Base-by-base conservation (phyloP, 2,113 vertebrate genomes). In the Cromileptes altivelis region DNA sequence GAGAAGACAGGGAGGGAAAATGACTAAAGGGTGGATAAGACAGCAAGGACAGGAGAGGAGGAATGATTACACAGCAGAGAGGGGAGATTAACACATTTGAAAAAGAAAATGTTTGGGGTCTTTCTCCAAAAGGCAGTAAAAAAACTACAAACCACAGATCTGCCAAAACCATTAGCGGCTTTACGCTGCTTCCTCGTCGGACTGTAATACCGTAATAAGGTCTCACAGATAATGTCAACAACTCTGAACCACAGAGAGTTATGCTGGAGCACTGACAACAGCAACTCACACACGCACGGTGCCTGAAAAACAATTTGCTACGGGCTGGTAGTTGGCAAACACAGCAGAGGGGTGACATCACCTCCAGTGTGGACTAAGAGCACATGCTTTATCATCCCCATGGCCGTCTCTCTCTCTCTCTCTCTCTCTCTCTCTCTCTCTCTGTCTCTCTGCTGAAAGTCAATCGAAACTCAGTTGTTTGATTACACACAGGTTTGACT, bases 381-480 rank as follows among this genome's bases (percentile, higher is more conserved):
- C 75, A 82, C 75, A 70, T 69, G 82, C 87, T 69, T 82, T 70
- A 84, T 76, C 78, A 75, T 73, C 61, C 57, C n/a, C 27, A 13
- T 17, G 30, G 50, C 76, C 50, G 5, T 50, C 14, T 19, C 49
- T 23, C 23, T 75, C 64, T 56, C 14, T 19, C 49, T 23, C 15
- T 69, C 69, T 27, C 76, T 58, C 4, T 27, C 27, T 27, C 27
- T 27, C 49, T 37, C 61, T 61, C 23, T 75, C 64, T 56, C 14
- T 19, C 49, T 23, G 13, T 69, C 69, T 27, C 49, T 37, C 65
- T 61, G 45, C 61, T 77, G 3, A 71, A 82, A 90, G 83, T 86
- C 78, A 85, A 87, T 88, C 33, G 62, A 91, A 93, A 89, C 92
- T 73, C 61, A 56, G 53, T 75, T 87, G 79, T 85, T 85, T 91